Base-by-base conservation (phyloP, 1,140 invertebrate genomes). In the Dysdera silvatica region DNA sequence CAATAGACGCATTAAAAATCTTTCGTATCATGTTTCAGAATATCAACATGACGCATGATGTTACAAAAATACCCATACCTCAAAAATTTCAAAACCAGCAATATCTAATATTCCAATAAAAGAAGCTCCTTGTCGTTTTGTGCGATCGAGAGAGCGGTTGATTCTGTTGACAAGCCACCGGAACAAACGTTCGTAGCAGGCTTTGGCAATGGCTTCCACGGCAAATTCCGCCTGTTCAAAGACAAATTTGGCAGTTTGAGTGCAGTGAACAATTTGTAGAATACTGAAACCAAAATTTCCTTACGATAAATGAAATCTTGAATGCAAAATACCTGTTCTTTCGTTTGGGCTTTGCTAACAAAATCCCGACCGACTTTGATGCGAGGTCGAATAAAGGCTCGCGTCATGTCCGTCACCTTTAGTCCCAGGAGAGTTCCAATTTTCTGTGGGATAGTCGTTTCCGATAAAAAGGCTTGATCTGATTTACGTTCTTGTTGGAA, bases 91-190 rank as follows among this genome's bases (percentile, higher is more conserved):
- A 74, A 99, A 99, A 71, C 97, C 97, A 70, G 97, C 96, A 85
- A 99, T 99, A 83, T 99, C 97, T 40, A 99, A 84, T 68, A 99
- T 99, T 23, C 97, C 97, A 71, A 99, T 99, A 73, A 99, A 99
- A 18, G 94, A 97, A n/a, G 95, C 94, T 28, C 95, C 95, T 78
- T 99, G 95, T 47, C 97, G 81, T 75, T 98, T 98, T 8, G 95
- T 98, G 66, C 96, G 82, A 75, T 99, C 97, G 41, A 99, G 78
- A 0, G 94, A 98, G 41, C 70, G 61, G 51, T 81, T 81, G 64
- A 81, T 80, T 52, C 82, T 72, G 41, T 70, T 73, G 3, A 99
- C 97, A 33, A 99, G 79, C 97, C 97, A 99, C 72, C 95, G 89
- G 82, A 99, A 99, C 85, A 99, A 86, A 23, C 95, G 82, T 76